Percentiles rank a stretch among this genome's conserved stretches.
These are phyloP conservation scores for Colinus virginianus DNA, from an alignment of 2,113 vertebrate species.

Conservation along the genomic window DNA sequence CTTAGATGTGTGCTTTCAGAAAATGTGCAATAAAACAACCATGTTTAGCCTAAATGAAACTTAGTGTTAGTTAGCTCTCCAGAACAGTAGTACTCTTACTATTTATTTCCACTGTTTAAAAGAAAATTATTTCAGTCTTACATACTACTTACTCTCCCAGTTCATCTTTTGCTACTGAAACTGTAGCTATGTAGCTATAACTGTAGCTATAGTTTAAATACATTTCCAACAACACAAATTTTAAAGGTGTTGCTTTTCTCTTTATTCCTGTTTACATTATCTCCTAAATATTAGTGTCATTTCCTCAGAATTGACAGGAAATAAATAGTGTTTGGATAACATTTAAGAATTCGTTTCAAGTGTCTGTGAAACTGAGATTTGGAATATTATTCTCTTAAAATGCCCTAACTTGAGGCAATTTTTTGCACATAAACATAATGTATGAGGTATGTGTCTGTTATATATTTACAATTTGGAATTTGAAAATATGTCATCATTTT, in stretches of 20 bases:
- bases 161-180: background rate
- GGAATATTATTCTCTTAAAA: background rate
- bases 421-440: background rate
- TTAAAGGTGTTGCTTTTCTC: background rate
- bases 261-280: background rate
- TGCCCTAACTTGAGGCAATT: background rate
- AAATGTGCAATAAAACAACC: background rate
- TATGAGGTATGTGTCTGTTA: background rate
- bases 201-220: background rate
- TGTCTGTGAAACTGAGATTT: background rate
- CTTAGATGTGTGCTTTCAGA: background rate
- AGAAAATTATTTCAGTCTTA: background rate
- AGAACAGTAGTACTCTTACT: background rate
- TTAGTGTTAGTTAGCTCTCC: background rate
- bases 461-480: background rate
- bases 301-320: background rate
- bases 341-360: background rate
- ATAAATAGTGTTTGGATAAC: background rate
- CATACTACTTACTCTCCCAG: background rate
- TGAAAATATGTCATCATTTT: background rate
- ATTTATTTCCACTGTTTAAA: background rate
- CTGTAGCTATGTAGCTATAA: background rate
- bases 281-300: background rate
- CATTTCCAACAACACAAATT: background rate
- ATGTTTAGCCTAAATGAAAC: background rate